Evolutionary conservation across 2,888 invertebrate genomes (phyloP).

Genomic region (Nephrotoma guestfalica): DNA sequence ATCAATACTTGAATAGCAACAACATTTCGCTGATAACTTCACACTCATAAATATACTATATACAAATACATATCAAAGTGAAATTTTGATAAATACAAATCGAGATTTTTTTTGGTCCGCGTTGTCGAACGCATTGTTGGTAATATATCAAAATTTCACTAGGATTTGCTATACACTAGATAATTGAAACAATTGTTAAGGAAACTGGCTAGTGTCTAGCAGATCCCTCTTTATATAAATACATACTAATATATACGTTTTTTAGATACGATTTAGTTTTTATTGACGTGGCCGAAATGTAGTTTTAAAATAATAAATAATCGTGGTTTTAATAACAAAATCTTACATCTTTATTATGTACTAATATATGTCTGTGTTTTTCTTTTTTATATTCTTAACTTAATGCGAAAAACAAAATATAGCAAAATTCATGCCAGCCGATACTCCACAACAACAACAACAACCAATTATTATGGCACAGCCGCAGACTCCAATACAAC

Average conservation of each 20-base stretch:
- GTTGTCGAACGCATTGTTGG: background rate
- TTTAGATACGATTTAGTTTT: background rate
- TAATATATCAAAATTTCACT: background rate
- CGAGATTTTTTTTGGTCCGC: background rate
- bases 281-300: background rate
- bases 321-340: background rate
- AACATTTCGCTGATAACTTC: background rate
- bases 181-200: background rate
- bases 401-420: conserved; percentile 1
- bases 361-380: background rate
- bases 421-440: conserved; percentile 15
- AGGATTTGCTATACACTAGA: background rate
- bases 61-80: background rate
- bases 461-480: conserved; percentile 24
- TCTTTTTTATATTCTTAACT: background rate
- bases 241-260: background rate
- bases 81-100: background rate
- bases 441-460: conserved; percentile 17
- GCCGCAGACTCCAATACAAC: conserved; percentile 18
- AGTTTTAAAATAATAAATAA: background rate
- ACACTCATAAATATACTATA: background rate
- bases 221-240: background rate
- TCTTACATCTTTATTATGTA: background rate
- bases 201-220: background rate
- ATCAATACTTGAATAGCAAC: background rate